Conservation (phyloP, 1,140 invertebrate species). For the Heterodera carotae region DNA sequence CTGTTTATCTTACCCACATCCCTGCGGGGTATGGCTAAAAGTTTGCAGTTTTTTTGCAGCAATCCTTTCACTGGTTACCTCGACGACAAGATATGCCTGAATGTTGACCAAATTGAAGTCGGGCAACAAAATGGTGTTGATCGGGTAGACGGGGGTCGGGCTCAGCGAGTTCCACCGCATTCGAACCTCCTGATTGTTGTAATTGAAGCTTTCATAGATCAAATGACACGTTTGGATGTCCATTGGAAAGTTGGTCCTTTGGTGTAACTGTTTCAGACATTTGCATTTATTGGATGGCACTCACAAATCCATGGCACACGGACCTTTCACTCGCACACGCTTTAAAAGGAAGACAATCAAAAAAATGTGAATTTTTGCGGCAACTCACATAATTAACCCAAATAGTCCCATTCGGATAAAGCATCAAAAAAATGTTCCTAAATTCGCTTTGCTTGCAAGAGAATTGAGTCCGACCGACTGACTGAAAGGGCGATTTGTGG, state of each 20-base stretch:
- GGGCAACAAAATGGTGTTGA: constrained; percentile 54
- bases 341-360: constrained; percentile 27
- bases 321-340: constrained; percentile 63
- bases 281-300: constrained; percentile 18
- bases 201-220: constrained; percentile 65
- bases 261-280: constrained; percentile 4
- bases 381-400: constrained; percentile 63
- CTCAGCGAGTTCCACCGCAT: constrained; percentile 62
- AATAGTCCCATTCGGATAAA: constrained; percentile 62
- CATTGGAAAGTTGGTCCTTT: constrained; percentile 57
- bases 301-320: constrained; percentile 58
- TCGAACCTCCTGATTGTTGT: constrained; percentile 65
- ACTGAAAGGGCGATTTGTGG: constrained; percentile 63
- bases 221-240: constrained; percentile 61
- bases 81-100: constrained; percentile 40
- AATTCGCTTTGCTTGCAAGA: constrained; percentile 30
- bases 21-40: constrained; percentile 62
- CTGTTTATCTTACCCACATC: constrained; percentile 37
- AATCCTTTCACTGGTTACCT: constrained; percentile 45
- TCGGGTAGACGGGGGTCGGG: constrained; percentile 54
- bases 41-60: not conserved
- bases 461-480: not conserved
- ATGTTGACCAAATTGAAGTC: constrained; percentile 63
- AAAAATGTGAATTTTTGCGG: not conserved
- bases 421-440: constrained; percentile 63